Percentiles rank a stretch among this genome's conserved stretches.
These are phyloP conservation scores for Notospermus geniculatus DNA, from an alignment of 1,140 invertebrate species.

Conservation along the genomic window DNA sequence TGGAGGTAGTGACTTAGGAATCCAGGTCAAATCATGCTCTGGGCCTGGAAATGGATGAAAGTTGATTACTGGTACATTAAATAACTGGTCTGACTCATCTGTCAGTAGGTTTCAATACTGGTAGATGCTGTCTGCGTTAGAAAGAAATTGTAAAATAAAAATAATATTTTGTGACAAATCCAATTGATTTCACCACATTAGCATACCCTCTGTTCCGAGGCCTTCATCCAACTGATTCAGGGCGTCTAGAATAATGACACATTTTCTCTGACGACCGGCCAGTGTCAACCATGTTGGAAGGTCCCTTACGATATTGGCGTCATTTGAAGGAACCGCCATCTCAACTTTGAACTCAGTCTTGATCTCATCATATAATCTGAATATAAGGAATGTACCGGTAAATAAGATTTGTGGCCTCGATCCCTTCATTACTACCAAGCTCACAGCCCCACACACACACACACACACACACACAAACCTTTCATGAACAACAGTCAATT, in stretches of 20 bases:
- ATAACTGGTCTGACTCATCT: too few species aligned
- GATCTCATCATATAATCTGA: constrained; percentile 36
- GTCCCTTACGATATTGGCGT: constrained; percentile 27
- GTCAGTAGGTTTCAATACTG: too few species aligned
- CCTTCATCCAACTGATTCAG: constrained; percentile 40
- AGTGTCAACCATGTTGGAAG: constrained; percentile 28
- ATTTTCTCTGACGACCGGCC: constrained; percentile 23
- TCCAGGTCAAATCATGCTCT: constrained; percentile 35
- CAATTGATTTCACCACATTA: too few species aligned
- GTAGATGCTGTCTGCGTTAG: too few species aligned
- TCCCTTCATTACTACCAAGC: too few species aligned
- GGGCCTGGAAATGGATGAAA: constrained; percentile 24
- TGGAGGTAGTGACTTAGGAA: constrained; percentile 27
- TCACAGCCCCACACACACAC: too few species aligned
- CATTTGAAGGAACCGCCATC: constrained; percentile 28
- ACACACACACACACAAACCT: too few species aligned
- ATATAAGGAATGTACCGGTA: constrained; percentile 6
- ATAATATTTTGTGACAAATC: too few species aligned
- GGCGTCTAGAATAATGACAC: constrained; percentile 35
- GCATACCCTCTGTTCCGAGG: constrained; percentile 30
- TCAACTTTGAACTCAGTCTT: constrained; percentile 30
- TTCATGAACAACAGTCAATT: too few species aligned
- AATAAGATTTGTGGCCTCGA: too few species aligned
- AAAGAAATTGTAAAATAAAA: too few species aligned
- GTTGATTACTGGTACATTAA: too few species aligned